Base-by-base conservation (phyloP, 2,797 vertebrate genomes). In the Takifugu rubripes region DNA sequence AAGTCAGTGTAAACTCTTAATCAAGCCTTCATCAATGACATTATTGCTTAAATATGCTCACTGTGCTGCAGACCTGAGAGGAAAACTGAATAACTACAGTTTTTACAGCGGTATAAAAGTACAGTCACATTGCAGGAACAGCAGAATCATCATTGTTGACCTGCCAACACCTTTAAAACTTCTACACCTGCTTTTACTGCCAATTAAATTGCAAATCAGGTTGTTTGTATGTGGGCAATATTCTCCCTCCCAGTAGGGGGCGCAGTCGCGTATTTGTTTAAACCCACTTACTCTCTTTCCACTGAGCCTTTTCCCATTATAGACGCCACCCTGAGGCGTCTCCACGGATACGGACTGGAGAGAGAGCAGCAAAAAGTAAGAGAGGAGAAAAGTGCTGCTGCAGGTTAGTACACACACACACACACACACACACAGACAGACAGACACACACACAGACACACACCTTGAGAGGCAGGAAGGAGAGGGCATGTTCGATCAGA, bases 401-500 rank as follows among this genome's bases (percentile, higher is more conserved):
- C 31, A 33, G 31, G 8, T 46, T 50, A 67, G 2, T 5, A 31
- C 29, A 31, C 29, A 31, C 29, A 31, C 29, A 31, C 29, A 31
- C 29, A 31, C 29, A 31, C 17, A 33, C 31, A 25, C 40, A 44
- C 10, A 49, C 5, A 12, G 33, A 36, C 36, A n/a, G n/a, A n/a
- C n/a, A n/a, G n/a, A n/a, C 12, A 40, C 12, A 40, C 12, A 14
- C 36, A 40, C 36, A 40, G 11, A 40, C 36, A 43, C 86, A 75
- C 56, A 94, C 95, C 89, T 93, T 92, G 59, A 96, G 92, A 0
- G 93, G 94, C 57, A 96, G 86, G 84, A 96, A 96, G 82, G 95
- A 95, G 72, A 96, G 92, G 3, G 94, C 94, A 0, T 94, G 94
- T 59, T 96, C 94, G 0, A 96, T 95, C 48, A 96, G 82, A 1